Evolutionary conservation across 2,888 invertebrate genomes (phyloP), one percentile per base, ranked within the genome.

Genomic region (Coleophora deauratella): DNA sequence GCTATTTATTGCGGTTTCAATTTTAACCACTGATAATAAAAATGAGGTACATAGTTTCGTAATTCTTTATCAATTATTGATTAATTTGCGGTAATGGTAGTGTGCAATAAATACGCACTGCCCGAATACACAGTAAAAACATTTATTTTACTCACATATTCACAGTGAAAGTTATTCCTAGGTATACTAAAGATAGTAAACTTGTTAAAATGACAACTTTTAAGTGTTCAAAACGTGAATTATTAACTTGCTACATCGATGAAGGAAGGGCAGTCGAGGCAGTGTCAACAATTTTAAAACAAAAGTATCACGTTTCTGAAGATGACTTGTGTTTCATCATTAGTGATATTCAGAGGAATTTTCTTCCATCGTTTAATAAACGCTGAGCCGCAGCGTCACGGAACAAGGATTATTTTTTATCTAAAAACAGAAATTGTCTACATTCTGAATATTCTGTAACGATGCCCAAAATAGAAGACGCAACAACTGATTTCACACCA

Each of bases 301-400:
- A 45, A 40, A 42, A 37, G 8, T 35, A 39, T 36, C 37, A 45
- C 15, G 40, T 45, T 11, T 42, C 40, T 14, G 34, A 45, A 42
- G 31, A 42, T 34, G 36, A 45, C 27, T 9, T 45, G 27, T 42
- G 39, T 42, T 42, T 45, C 28, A 37, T 42, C n/a, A 2, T 37
- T 11, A 42, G 42, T 42, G 42, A 45, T 37, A 14, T 45, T 42
- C 40, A 45, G 42, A 45, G 34, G 13, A 35, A 41, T 40, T 27
- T 41, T 40, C 39, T 45, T 42, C 38, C 38, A 30, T 12, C 31
- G 13, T 42, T 42, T 42, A 45, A 45, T 40, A 40, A 37, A 40
- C 42, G 45, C 13, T 42, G 40, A 9, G n/a, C 31, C 9, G 31
- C 9, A 31, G 31, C 31, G 9, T 31, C 31, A 31, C 31, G 31